These are phyloP conservation scores for Aurelia sp. DNA, from an alignment of 30 jellyfish, hydroid and myxozoan genomes.

Conservation along the genomic window DNA sequence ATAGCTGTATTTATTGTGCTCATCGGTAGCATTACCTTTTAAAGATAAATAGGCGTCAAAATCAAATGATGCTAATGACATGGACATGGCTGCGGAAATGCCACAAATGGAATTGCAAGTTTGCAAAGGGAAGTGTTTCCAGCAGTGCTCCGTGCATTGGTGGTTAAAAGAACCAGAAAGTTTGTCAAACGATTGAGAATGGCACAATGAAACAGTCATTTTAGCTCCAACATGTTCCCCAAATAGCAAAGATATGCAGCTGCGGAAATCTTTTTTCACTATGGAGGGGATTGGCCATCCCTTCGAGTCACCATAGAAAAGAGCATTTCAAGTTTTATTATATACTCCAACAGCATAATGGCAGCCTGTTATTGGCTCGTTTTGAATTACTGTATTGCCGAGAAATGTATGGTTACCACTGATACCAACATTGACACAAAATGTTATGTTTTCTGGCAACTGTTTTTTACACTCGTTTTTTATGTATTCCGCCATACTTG, in stretches of 20 bases:
- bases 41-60: constrained; percentile 9
- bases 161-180: not conserved
- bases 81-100: not conserved
- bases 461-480: not conserved
- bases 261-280: too few species aligned
- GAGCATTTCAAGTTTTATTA: not conserved
- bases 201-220: too few species aligned
- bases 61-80: constrained; percentile 16
- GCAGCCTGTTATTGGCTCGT: not conserved
- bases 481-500: not conserved
- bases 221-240: too few species aligned
- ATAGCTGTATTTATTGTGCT: not conserved
- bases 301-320: constrained; percentile 1
- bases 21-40: not conserved
- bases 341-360: not conserved
- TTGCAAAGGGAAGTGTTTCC: constrained; percentile 27
- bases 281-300: constrained; percentile 1
- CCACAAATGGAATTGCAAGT: constrained; percentile 16
- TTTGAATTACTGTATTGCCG: not conserved
- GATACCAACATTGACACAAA: not conserved
- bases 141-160: constrained; percentile 5
- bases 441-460: not conserved
- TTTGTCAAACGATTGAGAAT: too few species aligned
- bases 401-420: constrained; percentile 1
- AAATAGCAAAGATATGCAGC: too few species aligned